Conservation (phyloP, 2,797 vertebrate genomes). For the Petrocephalus sullivani region DNA sequence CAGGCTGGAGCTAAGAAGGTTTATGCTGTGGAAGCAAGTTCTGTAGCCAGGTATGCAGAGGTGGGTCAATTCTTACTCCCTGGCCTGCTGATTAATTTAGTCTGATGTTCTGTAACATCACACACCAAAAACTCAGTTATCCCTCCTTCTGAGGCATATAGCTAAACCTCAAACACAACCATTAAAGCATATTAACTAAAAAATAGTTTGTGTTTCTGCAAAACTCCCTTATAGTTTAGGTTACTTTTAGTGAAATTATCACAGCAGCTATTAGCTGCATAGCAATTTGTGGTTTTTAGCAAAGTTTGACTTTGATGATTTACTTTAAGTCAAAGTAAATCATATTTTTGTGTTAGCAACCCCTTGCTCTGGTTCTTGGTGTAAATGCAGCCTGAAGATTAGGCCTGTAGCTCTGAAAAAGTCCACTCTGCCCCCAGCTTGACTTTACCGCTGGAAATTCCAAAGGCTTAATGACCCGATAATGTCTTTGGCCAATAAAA, state of each 20-base stretch:
- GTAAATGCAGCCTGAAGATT: background rate
- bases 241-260: background rate
- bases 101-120: background rate
- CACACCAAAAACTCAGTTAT: background rate
- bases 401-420: background rate
- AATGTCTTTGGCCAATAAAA: conserved; percentile 30
- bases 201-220: background rate
- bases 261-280: background rate
- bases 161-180: background rate
- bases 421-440: conserved; percentile 8
- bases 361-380: background rate
- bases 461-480: conserved; percentile 36
- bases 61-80: conserved; percentile 31
- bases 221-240: background rate
- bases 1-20: conserved; percentile 62
- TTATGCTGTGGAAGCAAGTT: conserved; percentile 54
- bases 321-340: conserved; percentile 7
- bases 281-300: background rate
- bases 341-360: conserved; percentile 21
- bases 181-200: background rate
- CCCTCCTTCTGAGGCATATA: background rate
- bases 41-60: conserved; percentile 51
- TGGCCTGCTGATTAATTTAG: background rate
- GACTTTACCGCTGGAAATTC: conserved; percentile 28
- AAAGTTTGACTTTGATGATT: background rate